Evolutionary conservation across 2,797 vertebrate genomes (phyloP), one percentile per base, ranked within the genome.

Genomic region (Benthosema pterotum): DNA sequence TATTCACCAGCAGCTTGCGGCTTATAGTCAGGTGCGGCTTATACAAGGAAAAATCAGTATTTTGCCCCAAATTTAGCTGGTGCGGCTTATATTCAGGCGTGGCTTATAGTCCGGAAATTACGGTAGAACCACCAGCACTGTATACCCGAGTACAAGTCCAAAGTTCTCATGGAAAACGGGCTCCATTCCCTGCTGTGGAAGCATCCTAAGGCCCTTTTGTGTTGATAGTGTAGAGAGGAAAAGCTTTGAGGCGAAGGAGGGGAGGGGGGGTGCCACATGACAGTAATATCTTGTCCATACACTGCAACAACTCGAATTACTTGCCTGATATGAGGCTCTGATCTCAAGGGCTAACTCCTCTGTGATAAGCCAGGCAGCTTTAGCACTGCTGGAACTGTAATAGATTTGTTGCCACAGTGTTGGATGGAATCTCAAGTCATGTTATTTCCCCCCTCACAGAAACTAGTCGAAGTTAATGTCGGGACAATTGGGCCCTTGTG

Each of bases 331-430:
- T 54, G 32, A 52, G 60, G 57, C 51, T 75, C 67, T 76, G 83
- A 85, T 88, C 78, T 86, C 72, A 77, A 59, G 18, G 48, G 4
- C 62, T n/a, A 70, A 71, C 72, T 66, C 57, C 82, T 57, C 58
- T 42, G 51, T 79, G 78, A 82, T 88, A 77, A 85, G 71, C 75
- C 45, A 55, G 73, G 73, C 52, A 72, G 57, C 71, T 60, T 68
- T 70, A 61, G 65, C 57, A 54, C 62, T 71, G 80, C 84, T 87
- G 75, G 70, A 79, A 77, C 72, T 79, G 69, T 81, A 83, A 91
- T 83, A 81, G 80, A 86, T 78, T 67, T 72, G 80, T 85, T 89
- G 80, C 78, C 75, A 84, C 79, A 77, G 80, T 66, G 75, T 73
- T 69, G 73, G 77, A 78, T 72, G 70, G 87, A 63, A 70, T 69